Conservation (phyloP, 2,797 vertebrate genomes). For the Lacerta viridis region DNA sequence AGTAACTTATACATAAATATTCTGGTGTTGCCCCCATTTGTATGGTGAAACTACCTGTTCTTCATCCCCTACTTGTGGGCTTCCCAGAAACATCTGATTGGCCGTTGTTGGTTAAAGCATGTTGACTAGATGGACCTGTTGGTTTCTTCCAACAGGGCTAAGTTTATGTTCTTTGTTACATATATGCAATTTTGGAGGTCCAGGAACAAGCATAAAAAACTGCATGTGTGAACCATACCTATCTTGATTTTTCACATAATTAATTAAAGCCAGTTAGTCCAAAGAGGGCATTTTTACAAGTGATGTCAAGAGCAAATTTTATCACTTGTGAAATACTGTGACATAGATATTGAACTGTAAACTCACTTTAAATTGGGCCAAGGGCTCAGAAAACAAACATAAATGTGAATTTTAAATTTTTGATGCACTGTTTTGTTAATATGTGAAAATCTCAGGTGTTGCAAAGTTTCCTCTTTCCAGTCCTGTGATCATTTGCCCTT, state of each 20-base stretch:
- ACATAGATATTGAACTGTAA: background rate
- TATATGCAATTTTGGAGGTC: background rate
- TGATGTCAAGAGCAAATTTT: background rate
- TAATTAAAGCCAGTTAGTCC: background rate
- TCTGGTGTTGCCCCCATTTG: background rate
- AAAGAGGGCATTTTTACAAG: background rate
- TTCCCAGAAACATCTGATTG: background rate
- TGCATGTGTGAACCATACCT: background rate
- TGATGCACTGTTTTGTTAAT: background rate
- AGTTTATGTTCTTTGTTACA: background rate
- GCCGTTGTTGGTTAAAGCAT: background rate
- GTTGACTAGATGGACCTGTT: background rate
- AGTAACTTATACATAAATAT: background rate
- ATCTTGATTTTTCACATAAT: background rate
- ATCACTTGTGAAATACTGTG: background rate
- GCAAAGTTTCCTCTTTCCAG: no score
- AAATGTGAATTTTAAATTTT: background rate
- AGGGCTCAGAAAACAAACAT: background rate
- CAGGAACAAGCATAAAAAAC: background rate
- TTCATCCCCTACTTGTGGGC: background rate
- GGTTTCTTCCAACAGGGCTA: background rate
- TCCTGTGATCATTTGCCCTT: no score
- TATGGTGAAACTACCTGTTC: background rate
- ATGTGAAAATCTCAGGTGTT: background rate
- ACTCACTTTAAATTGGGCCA: background rate